Evolutionary conservation across 2,888 invertebrate genomes (phyloP), one percentile per base, ranked within the genome.

Genomic region (Eilema sororculum): DNA sequence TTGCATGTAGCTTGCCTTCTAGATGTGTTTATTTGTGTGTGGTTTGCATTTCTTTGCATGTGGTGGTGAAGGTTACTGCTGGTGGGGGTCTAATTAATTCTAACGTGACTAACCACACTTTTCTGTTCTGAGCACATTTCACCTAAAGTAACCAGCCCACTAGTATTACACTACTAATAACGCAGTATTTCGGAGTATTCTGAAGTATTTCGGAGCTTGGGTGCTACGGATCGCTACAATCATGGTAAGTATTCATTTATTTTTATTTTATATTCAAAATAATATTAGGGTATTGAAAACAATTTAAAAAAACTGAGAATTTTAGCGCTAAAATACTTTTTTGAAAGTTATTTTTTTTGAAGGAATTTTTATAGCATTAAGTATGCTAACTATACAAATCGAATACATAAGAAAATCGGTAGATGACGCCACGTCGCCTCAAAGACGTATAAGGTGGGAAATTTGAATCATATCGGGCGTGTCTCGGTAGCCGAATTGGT

Each of bases 121-220:
- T 90, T 93, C 88, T 93, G 89, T 94, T 92, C 87, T 89, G 94
- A 95, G 95, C 85, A 87, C 75, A 81, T 83, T 88, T 79, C 91
- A 92, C 90, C 90, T 77, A 87, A 87, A 91, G 91, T 93, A 92
- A 91, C 91, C 90, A 85, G 89, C 78, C 90, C 90, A 89, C 88
- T 90, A 84, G 84, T 83, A 84, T 82, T 75, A 78, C 84, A 90
- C 89, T 87, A 83, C 71, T 73, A 68, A 63, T 68, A 73, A 22
- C 24, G 67, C 22, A 62, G 62, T 66, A 60, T 57, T 60, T 56
- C 37, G 57, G 65, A 62, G 62, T 33, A 68, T 60, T 24, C 20
- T 25, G 71, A 25, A 28, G 65, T 46, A n/a, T 46, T 3, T 30
- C 25, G 56, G 41, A 30, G 20, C 63, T 59, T 60, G 71, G 77